These are phyloP conservation scores for Pteronura brasiliensis DNA, from an alignment of 2,113 vertebrate species.

Conservation along the genomic window DNA sequence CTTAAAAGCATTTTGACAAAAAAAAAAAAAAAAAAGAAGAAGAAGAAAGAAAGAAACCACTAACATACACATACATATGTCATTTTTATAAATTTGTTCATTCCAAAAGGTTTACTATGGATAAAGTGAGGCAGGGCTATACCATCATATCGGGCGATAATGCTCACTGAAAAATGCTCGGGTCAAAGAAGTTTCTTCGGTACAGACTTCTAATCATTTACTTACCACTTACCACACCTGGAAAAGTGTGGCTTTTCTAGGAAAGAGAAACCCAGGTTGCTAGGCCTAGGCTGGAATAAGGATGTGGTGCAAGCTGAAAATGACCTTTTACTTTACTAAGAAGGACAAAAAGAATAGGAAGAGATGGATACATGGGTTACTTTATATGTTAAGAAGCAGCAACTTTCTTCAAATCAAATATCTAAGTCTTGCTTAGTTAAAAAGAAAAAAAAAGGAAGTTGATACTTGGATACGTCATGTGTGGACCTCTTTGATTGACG, in stretches of 20 bases:
- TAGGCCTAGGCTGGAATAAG: slow-evolving; percentile 38
- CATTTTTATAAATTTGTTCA: background rate
- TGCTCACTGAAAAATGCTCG: background rate
- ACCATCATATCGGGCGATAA: background rate
- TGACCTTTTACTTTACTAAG: slow-evolving; percentile 32
- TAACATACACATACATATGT: background rate
- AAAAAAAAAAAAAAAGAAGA: too few species aligned
- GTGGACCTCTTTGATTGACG: slow-evolving; percentile 79
- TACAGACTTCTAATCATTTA: background rate
- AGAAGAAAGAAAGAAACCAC: background rate
- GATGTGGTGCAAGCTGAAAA: slow-evolving; percentile 28
- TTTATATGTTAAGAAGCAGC: slow-evolving; percentile 56
- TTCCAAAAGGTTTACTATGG: background rate
- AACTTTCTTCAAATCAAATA: slow-evolving; percentile 77
- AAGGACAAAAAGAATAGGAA: slow-evolving; percentile 73
- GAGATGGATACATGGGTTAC: slow-evolving; percentile 45
- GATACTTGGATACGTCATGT: slow-evolving; percentile 74
- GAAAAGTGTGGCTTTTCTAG: background rate
- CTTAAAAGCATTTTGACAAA: background rate
- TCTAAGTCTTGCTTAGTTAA: slow-evolving; percentile 80
- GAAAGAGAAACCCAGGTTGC: slow-evolving; percentile 41
- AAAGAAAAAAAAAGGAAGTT: slow-evolving; percentile 81
- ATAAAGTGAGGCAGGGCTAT: background rate
- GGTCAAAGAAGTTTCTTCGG: background rate
- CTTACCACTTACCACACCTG: background rate